Base-by-base conservation (phyloP, 35 echinoderm and acorn worm genomes). In the Ptychodera flava region DNA sequence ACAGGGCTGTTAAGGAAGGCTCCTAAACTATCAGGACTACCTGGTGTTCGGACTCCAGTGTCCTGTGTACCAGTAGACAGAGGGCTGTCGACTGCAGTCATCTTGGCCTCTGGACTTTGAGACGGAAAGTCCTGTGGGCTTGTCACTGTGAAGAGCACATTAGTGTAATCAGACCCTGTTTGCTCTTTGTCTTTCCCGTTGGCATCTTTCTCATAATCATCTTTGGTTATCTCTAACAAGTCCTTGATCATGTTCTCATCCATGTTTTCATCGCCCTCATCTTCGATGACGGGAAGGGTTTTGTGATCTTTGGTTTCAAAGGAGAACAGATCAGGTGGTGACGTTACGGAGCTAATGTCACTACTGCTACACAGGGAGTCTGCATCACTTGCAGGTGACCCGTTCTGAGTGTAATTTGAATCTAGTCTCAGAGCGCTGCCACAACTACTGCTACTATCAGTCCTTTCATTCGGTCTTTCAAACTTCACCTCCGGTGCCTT, bases 321-420 rank as follows among this genome's bases (percentile, higher is more conserved):
- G 45, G 45, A 64, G 45, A 64, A 64, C 45, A 64, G 6, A 64
- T 64, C 45, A 64, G 85, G 81, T 34, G 96, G 96, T 32, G 96
- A 99, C 80, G 84, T 88, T 0, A 88, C 90, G 1, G 92, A 93
- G 0, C 83, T 88, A 22, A 79, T 78, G 31, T 89, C 85, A 37
- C 88, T 76, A 87, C 90, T 94, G 1, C 45, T 64, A 64, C 87
- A 85, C 15, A 90, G 33, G 28, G 96, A 99, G 1, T 89, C 90
- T 77, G 85, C 79, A 36, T 99, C 96, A 91, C 96, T 99, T 27
- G 84, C 84, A n/a, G 93, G 96, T 31, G 90, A 94, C 36, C 88
- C 87, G 91, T 78, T 81, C 32, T 94, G 16, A 78, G 85, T 45
- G 37, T 80, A 52, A 35, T 78, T 53, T 87, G 85, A 34, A 87